Evolutionary conservation across 2,888 invertebrate genomes (phyloP).

Genomic region (Erynnis tages): DNA sequence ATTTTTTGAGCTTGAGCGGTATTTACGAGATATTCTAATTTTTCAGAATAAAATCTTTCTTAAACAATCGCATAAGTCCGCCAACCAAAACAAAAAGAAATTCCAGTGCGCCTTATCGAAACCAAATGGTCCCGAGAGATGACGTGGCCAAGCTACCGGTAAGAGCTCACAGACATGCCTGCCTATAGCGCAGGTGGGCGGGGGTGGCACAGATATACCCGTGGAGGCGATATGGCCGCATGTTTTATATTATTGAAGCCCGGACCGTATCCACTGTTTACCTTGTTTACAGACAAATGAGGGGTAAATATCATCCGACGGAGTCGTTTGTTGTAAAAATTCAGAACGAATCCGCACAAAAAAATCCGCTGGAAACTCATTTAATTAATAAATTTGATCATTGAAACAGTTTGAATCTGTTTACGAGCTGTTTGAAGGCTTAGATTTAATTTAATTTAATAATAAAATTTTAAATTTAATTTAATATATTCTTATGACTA

Average conservation of each 20-base stretch:
- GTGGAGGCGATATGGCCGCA: conserved; percentile 57
- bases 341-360: too few species aligned
- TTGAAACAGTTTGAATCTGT: too few species aligned
- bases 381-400: too few species aligned
- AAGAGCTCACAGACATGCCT: conserved; percentile 33
- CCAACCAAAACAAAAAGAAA: conserved; percentile 24
- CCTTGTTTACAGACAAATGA: conserved; percentile 64
- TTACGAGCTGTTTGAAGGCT: too few species aligned
- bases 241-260: conserved; percentile 78
- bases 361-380: too few species aligned
- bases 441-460: too few species aligned
- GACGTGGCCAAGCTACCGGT: conserved; percentile 20
- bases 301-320: conserved; percentile 40
- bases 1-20: too few species aligned
- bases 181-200: conserved; percentile 44
- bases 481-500: too few species aligned
- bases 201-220: conserved; percentile 50
- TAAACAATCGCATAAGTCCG: not conserved
- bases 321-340: conserved; percentile 7
- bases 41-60: too few species aligned
- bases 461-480: too few species aligned
- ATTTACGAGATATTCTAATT: too few species aligned
- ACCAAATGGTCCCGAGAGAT: conserved; percentile 31
- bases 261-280: conserved; percentile 53
- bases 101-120: conserved; percentile 29